A percentile compares a stretch with the other conserved stretches of the same genome.
Evolutionary conservation across 35 echinoderm and acorn worm genomes (phyloP).

Genomic region (Lytechinus pictus): DNA sequence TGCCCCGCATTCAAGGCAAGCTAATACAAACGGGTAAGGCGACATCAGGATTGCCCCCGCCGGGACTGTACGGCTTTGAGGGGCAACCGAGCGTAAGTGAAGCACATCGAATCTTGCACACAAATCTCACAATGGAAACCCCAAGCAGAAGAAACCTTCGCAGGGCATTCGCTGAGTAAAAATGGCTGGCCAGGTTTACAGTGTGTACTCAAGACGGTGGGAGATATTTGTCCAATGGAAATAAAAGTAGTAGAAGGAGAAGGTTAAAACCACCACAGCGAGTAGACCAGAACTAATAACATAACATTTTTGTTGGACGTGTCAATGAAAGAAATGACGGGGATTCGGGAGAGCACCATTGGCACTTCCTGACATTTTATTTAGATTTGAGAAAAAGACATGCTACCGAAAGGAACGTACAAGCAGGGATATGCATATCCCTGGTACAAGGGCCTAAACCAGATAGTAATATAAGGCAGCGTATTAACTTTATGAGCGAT

Average conservation of each 20-base stretch:
- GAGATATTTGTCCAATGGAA: conserved; percentile 43
- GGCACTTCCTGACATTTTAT: background rate
- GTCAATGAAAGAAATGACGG: background rate
- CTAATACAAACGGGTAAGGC: conserved; percentile 47
- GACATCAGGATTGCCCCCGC: conserved; percentile 44
- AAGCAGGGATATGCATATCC: no score
- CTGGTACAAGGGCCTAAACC: background rate
- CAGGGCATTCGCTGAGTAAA: background rate
- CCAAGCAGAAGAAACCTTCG: conserved; percentile 18
- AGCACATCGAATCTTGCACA: conserved; percentile 37
- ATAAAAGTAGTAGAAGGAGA: conserved; percentile 15
- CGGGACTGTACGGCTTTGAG: conserved; percentile 34
- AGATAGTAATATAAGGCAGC: background rate
- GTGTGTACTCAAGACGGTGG: conserved; percentile 47
- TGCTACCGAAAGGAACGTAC: background rate
- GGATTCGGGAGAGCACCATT: conserved; percentile 7
- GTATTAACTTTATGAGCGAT: background rate
- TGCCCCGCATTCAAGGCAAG: conserved; percentile 47
- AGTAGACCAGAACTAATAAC: conserved; percentile 38
- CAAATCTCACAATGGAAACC: conserved; percentile 21
- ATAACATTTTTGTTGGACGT: conserved; percentile 55
- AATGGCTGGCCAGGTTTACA: background rate
- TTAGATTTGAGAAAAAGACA: background rate
- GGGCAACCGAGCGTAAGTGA: conserved; percentile 39
- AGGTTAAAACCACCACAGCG: conserved; percentile 44